phyloP scores from a whole-genome alignment of 64 coral and sea anemone genomes.

The Porites australiensis region DNA sequence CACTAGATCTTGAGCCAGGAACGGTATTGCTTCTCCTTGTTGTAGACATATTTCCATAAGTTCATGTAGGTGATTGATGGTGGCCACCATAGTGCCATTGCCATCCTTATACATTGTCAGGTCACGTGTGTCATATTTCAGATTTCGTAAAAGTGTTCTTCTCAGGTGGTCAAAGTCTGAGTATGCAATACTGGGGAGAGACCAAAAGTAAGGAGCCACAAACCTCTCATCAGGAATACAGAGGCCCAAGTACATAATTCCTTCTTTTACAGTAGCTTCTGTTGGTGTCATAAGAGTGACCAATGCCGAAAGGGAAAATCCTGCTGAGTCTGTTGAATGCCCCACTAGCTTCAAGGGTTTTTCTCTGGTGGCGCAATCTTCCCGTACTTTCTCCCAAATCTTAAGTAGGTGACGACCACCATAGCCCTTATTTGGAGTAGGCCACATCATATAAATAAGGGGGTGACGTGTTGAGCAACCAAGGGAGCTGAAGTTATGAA shows the following conservation, averaged over 20 bases:
- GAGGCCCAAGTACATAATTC: slow-evolving; percentile 65
- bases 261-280: slow-evolving; percentile 20
- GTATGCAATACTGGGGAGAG: slow-evolving; percentile 43
- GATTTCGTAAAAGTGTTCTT: neutral
- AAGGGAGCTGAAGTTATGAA: slow-evolving; percentile 42
- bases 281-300: slow-evolving; percentile 60
- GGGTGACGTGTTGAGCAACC: neutral
- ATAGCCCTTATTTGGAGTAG: neutral
- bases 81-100: neutral
- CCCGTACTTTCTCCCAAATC: neutral
- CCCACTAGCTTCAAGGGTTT: slow-evolving; percentile 7
- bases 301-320: slow-evolving; percentile 51
- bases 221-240: slow-evolving; percentile 49
- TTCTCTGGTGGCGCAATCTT: neutral
- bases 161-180: slow-evolving; percentile 45
- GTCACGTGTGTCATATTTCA: slow-evolving; percentile 44
- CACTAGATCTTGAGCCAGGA: neutral
- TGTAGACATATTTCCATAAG: neutral
- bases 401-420: slow-evolving; percentile 2
- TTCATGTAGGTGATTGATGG: slow-evolving; percentile 44
- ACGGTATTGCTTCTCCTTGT: neutral
- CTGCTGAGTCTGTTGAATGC: slow-evolving; percentile 55
- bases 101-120: slow-evolving; percentile 7
- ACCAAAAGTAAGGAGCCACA: slow-evolving; percentile 73
- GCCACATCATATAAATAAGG: slow-evolving; percentile 24